phyloP scores from a whole-genome alignment of 2,797 vertebrate genomes.

The Melanotaenia pygmaea region DNA sequence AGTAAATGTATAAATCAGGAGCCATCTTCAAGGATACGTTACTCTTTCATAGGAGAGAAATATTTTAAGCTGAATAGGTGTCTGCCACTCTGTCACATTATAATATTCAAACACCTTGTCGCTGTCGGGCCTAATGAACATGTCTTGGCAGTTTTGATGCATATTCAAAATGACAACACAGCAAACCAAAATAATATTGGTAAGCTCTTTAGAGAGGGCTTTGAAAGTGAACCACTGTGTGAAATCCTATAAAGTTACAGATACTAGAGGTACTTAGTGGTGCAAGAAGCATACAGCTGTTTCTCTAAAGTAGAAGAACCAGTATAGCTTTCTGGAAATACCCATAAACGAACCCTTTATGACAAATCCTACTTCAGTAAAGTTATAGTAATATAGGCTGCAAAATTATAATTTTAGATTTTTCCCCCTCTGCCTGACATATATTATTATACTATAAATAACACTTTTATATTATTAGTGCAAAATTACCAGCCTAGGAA shows the following conservation, averaged over 20 bases:
- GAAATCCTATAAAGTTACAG: not conserved
- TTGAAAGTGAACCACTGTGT: not conserved
- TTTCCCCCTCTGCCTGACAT: not conserved
- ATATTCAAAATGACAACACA: not conserved
- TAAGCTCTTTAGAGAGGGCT: not conserved
- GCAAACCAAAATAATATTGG: not conserved
- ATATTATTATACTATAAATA: slow-evolving; percentile 5
- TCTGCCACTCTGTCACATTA: not conserved
- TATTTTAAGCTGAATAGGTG: not conserved
- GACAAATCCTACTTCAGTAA: not conserved
- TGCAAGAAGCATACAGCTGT: not conserved
- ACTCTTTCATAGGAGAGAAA: not conserved
- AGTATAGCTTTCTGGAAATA: not conserved
- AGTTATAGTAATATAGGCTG: not conserved
- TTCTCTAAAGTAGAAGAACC: not conserved
- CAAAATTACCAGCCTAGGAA: not conserved
- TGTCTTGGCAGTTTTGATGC: not conserved
- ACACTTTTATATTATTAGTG: not conserved
- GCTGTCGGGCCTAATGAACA: not conserved
- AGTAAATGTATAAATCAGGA: not conserved
- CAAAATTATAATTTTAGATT: not conserved
- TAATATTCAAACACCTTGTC: not conserved
- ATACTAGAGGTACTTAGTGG: not conserved
- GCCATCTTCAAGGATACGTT: not conserved
- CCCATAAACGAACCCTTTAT: not conserved